These are phyloP conservation scores for Bombus confusus DNA, from an alignment of 1,140 invertebrate species.

Conservation along the genomic window DNA sequence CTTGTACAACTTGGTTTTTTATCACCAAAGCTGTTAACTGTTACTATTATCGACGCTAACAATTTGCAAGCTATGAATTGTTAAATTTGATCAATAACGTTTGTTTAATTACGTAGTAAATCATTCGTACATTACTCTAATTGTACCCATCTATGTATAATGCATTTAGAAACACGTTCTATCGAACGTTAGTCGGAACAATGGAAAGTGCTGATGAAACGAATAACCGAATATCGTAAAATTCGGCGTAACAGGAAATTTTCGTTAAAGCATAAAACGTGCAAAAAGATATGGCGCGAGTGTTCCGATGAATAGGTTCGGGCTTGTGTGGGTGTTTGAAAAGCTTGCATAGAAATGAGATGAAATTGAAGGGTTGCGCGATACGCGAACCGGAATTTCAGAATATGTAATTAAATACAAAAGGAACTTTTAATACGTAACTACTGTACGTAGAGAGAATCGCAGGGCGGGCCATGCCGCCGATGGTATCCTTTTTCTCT, in stretches of 20 bases:
- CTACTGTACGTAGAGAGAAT: slow-evolving; percentile 4
- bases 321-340: slow-evolving; percentile 19
- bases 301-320: slow-evolving; percentile 18
- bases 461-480: neutral
- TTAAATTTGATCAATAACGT: neutral
- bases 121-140: neutral
- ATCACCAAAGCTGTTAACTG: too few relatives aligned
- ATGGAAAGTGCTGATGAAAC: neutral
- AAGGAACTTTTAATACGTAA: slow-evolving; percentile 45
- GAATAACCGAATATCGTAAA: slow-evolving; percentile 1
- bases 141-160: neutral
- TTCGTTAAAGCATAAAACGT: slow-evolving; percentile 18
- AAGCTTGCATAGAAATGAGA: slow-evolving; percentile 38
- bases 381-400: slow-evolving; percentile 37
- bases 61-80: neutral
- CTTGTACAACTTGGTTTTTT: too few relatives aligned
- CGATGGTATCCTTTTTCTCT: too few relatives aligned
- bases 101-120: neutral
- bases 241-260: slow-evolving; percentile 4
- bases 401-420: slow-evolving; percentile 46
- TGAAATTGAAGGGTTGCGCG: slow-evolving; percentile 36
- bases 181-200: neutral
- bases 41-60: neutral
- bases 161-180: neutral
- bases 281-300: slow-evolving; percentile 27